Percentiles rank a stretch among this genome's conserved stretches.
Evolutionary conservation across 2,113 vertebrate genomes (phyloP).

Genomic region (Rafetus swinhoei): DNA sequence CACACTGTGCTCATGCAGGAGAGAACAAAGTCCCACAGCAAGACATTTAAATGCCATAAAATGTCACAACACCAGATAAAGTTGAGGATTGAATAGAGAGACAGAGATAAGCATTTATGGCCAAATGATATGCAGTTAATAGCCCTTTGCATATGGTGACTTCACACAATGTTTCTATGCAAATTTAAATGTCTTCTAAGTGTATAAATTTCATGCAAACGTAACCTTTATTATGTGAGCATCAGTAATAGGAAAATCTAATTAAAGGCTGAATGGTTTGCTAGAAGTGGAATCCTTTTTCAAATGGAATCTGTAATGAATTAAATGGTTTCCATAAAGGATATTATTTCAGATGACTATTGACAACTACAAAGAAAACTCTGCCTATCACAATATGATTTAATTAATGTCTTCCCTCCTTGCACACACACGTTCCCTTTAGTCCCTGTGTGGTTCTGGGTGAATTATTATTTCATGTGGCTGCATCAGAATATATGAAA

Average conservation of each 20-base stretch:
- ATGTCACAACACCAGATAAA: conserved; percentile 42
- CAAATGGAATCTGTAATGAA: conserved; percentile 32
- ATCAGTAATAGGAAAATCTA: conserved; percentile 61
- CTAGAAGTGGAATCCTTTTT: conserved; percentile 47
- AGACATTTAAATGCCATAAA: conserved; percentile 56
- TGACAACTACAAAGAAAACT: background rate
- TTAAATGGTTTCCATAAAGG: conserved; percentile 13
- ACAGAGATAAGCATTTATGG: conserved; percentile 2
- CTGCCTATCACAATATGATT: rapidly evolving
- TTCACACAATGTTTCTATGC: conserved; percentile 9
- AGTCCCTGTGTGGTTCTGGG: background rate
- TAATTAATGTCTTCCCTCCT: background rate
- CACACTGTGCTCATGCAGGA: background rate
- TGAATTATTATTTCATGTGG: background rate
- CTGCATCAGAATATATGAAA: background rate
- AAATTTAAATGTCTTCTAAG: conserved; percentile 50
- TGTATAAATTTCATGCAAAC: conserved; percentile 47
- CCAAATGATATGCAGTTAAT: conserved; percentile 29
- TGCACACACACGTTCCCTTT: background rate
- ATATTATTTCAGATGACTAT: conserved; percentile 13
- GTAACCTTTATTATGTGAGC: conserved; percentile 58
- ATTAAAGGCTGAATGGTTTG: conserved; percentile 55
- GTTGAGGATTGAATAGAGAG: conserved; percentile 14
- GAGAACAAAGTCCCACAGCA: conserved; percentile 7
- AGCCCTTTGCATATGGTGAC: background rate